phyloP scores from a whole-genome alignment of 2,888 invertebrate species.

The Pseudolycoriella hygida region DNA sequence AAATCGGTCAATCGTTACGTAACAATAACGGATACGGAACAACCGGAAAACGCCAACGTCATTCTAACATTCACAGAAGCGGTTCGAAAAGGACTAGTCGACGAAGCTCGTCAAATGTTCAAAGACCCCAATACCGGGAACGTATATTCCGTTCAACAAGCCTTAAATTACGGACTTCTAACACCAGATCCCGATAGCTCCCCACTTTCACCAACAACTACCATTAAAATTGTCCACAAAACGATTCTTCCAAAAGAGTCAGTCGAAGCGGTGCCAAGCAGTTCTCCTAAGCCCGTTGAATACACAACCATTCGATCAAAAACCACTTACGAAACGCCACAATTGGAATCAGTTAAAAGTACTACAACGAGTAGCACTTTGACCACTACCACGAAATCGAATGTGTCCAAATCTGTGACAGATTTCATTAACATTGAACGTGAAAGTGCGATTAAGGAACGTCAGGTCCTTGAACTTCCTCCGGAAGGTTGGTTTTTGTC shows the following conservation, averaged over 20 bases:
- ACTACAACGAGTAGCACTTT: not conserved
- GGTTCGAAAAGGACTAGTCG: slow-evolving; percentile 56
- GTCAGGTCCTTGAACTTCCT: slow-evolving; percentile 61
- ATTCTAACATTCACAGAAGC: slow-evolving; percentile 63
- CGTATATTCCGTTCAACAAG: slow-evolving; percentile 57
- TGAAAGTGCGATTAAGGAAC: slow-evolving; percentile 30
- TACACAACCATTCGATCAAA: slow-evolving; percentile 14
- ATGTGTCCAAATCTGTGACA: slow-evolving; percentile 24
- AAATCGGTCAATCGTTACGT: slow-evolving; percentile 69
- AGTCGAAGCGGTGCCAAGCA: slow-evolving; percentile 12
- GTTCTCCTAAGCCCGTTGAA: not conserved
- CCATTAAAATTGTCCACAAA: slow-evolving; percentile 40
- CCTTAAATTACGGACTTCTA: slow-evolving; percentile 53
- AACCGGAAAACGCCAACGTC: slow-evolving; percentile 26
- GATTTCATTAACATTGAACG: slow-evolving; percentile 30
- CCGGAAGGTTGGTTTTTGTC: slow-evolving; percentile 65
- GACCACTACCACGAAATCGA: slow-evolving; percentile 17
- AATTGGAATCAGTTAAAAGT: not conserved
- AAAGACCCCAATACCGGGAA: slow-evolving; percentile 57
- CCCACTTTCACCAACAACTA: slow-evolving; percentile 31
- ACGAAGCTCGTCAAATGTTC: slow-evolving; percentile 58
- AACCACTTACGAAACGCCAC: slow-evolving; percentile 15
- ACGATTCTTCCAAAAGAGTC: slow-evolving; percentile 23
- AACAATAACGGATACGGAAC: slow-evolving; percentile 50
- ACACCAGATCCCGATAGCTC: slow-evolving; percentile 36